Evolutionary conservation across 2,797 vertebrate genomes (phyloP).

Genomic region (Alauda arvensis): DNA sequence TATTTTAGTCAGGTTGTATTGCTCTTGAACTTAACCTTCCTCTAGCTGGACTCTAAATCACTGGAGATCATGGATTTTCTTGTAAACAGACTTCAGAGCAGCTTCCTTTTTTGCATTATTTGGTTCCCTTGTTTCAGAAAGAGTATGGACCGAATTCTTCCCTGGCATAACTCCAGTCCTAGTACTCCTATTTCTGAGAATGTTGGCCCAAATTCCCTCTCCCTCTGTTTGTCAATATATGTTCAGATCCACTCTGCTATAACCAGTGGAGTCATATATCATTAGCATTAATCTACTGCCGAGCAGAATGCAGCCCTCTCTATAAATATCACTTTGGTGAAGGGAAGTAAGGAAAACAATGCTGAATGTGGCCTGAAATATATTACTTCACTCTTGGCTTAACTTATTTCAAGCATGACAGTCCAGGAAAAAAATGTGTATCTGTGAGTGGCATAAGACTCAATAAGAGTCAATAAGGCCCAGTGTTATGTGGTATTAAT

Average conservation of each 20-base stretch:
- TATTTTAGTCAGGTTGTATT: background rate
- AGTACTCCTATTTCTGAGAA: background rate
- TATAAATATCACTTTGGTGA: conserved; percentile 13
- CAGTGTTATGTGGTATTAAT: background rate
- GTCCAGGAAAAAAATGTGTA: background rate
- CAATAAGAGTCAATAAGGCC: background rate
- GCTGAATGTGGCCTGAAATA: background rate
- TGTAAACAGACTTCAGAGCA: background rate
- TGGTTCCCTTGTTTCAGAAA: background rate
- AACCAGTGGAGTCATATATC: background rate
- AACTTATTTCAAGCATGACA: background rate
- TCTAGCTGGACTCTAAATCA: background rate
- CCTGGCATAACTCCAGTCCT: background rate
- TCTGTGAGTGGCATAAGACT: background rate
- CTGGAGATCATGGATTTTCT: background rate
- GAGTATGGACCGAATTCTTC: background rate
- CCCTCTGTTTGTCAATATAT: background rate
- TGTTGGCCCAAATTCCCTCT: background rate
- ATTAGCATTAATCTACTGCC: background rate
- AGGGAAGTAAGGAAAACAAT: conserved; percentile 8
- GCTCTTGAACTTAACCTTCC: conserved; percentile 20
- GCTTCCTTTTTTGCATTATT: background rate
- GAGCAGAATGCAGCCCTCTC: background rate
- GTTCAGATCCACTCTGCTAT: background rate
- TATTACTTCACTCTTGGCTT: conserved; percentile 9